Percentiles rank a stretch among this genome's conserved stretches.
Conservation (phyloP, 2,797 vertebrate species). For the Pipistrellus pygmaeus region DNA sequence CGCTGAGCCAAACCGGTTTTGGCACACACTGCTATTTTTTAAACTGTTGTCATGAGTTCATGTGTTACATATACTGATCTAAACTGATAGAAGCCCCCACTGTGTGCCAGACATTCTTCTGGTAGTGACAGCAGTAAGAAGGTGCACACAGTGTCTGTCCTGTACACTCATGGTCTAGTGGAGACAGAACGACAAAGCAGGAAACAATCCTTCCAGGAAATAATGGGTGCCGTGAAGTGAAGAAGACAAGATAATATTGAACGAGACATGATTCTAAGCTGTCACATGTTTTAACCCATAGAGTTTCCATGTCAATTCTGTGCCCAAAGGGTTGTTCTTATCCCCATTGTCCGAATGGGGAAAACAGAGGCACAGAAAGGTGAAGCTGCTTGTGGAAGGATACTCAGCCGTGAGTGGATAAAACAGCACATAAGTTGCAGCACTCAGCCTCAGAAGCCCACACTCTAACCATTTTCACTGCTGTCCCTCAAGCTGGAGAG, state of each 20-base stretch:
- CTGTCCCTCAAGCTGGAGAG: background rate
- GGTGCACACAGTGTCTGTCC: fast-evolving
- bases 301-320: background rate
- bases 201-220: background rate
- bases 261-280: background rate
- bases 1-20: no score
- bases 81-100: background rate
- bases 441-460: background rate
- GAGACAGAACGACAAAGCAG: background rate
- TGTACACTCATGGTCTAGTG: background rate
- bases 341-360: background rate
- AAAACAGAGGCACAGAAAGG: background rate
- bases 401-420: background rate
- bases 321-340: background rate
- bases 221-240: background rate
- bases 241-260: background rate
- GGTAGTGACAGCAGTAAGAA: background rate
- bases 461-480: background rate
- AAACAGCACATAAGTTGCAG: background rate
- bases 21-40: background rate
- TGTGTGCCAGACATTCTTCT: background rate
- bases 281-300: background rate
- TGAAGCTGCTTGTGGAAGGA: background rate
- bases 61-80: background rate
- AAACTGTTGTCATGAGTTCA: background rate